A percentile compares a stretch with the other conserved stretches of the same genome.
Evolutionary conservation across 2,888 invertebrate species (phyloP).

Genomic region (Pachydiplax longipennis): DNA sequence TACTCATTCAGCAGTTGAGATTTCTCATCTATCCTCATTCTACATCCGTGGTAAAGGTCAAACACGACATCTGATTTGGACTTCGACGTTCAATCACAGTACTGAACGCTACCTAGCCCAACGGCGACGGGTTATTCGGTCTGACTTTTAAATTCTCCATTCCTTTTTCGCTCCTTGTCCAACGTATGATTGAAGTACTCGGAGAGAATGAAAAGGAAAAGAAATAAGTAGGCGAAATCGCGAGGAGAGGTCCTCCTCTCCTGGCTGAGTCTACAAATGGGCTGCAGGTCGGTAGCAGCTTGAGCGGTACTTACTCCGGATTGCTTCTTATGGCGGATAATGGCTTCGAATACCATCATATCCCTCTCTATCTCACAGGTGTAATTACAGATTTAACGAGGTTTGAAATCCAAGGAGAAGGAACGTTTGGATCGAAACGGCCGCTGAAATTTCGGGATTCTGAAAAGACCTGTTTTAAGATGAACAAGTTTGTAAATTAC

Average conservation of each 20-base stretch:
- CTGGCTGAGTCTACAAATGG: not conserved
- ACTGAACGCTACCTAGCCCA: not conserved
- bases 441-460: not conserved
- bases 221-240: not conserved
- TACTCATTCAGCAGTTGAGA: not conserved
- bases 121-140: not conserved
- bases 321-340: not conserved
- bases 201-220: not conserved
- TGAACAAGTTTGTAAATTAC: too few relatives aligned
- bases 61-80: not conserved
- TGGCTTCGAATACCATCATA: not conserved
- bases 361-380: not conserved
- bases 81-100: too few relatives aligned
- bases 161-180: not conserved
- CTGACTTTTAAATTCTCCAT: not conserved
- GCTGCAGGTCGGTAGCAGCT: not conserved
- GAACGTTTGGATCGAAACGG: not conserved
- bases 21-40: not conserved
- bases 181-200: not conserved
- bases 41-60: not conserved
- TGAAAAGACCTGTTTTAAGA: too few relatives aligned
- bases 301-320: constrained; percentile 46
- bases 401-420: not conserved
- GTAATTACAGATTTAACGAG: not conserved
- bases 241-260: not conserved